phyloP scores from a whole-genome alignment of 2,797 vertebrate species.

The Sebastes itinus region DNA sequence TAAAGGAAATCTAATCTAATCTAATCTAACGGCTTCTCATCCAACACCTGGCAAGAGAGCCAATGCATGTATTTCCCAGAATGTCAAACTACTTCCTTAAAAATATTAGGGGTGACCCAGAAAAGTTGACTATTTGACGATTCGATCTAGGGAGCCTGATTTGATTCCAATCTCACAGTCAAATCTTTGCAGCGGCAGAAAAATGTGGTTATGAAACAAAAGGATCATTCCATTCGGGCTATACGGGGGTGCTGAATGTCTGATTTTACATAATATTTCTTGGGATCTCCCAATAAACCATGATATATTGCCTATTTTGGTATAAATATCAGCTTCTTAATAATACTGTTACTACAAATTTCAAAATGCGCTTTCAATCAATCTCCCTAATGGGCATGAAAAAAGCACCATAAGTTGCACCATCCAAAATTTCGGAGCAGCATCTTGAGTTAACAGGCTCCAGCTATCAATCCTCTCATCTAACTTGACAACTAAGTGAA shows the following conservation, averaged over 20 bases:
- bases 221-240: neutral
- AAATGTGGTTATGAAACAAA: neutral
- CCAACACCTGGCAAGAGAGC: neutral
- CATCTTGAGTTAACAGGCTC: neutral
- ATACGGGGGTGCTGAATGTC: neutral
- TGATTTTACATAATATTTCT: neutral
- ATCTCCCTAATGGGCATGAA: neutral
- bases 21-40: neutral
- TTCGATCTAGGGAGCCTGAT: too few relatives aligned
- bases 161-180: too few relatives aligned
- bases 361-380: neutral
- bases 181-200: neutral
- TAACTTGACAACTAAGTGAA: neutral
- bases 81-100: neutral
- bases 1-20: too few relatives aligned
- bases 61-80: neutral
- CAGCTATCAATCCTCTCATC: neutral
- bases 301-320: neutral
- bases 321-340: neutral
- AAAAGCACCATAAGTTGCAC: neutral
- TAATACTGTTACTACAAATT: neutral
- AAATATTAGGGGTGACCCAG: neutral
- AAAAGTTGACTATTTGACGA: too few relatives aligned
- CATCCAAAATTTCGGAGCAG: too few relatives aligned
- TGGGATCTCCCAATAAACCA: neutral